Percentiles rank a stretch among this genome's conserved stretches.
Conservation (phyloP, 2,888 invertebrate genomes). For the Formica aserva region DNA sequence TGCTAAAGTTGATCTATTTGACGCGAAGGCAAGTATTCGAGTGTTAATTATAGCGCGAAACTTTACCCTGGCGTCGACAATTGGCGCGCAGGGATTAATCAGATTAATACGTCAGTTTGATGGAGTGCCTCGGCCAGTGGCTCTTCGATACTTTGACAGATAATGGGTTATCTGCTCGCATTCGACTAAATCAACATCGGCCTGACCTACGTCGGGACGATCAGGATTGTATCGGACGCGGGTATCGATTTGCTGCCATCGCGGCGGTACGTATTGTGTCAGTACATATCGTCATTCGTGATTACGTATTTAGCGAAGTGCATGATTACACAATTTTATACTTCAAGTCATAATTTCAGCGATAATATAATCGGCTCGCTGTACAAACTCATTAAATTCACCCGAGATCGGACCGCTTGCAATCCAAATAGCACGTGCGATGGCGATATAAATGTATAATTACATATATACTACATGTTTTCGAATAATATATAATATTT, state of each 20-base stretch:
- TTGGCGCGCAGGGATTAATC: constrained; percentile 51
- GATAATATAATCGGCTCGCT: not conserved
- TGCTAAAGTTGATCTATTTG: constrained; percentile 5
- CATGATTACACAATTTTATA: not conserved
- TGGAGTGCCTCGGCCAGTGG: constrained; percentile 11
- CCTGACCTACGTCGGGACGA: constrained; percentile 43
- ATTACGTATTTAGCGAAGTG: not conserved
- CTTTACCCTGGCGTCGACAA: constrained; percentile 14
- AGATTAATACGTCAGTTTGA: constrained; percentile 54
- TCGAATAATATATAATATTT: constrained; percentile 10
- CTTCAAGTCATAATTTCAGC: not conserved
- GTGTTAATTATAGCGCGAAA: constrained; percentile 6
- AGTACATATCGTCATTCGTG: not conserved
- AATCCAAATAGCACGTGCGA: not conserved
- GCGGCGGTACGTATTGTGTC: not conserved
- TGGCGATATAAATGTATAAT: constrained; percentile 9
- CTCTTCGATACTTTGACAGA: constrained; percentile 56
- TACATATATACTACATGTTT: not conserved
- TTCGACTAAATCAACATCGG: constrained; percentile 59
- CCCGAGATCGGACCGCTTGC: not conserved
- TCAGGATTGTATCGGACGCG: constrained; percentile 58
- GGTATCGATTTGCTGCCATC: constrained; percentile 55
- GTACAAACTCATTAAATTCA: constrained; percentile 15
- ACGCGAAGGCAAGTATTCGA: not conserved
- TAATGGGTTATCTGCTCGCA: constrained; percentile 56